Evolutionary conservation across 2,113 vertebrate species (phyloP).

Genomic region (Apodemus sylvaticus): DNA sequence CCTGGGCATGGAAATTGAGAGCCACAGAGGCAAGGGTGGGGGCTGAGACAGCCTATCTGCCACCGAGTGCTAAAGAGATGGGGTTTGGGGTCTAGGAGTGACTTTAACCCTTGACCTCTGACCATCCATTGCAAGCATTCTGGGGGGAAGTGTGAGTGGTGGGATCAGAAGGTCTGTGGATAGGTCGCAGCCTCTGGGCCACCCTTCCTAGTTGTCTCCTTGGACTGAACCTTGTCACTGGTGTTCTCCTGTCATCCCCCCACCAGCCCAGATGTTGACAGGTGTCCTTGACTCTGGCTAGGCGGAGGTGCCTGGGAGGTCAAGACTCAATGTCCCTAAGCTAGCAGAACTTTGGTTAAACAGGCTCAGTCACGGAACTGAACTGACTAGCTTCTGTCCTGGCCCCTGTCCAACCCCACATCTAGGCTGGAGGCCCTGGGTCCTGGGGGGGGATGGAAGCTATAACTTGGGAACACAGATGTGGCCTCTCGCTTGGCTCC

Average conservation of each 20-base stretch:
- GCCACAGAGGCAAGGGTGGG: not conserved
- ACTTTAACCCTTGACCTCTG: not conserved
- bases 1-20: not conserved
- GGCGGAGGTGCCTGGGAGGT: not conserved
- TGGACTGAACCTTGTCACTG: not conserved
- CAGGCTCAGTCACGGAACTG: not conserved
- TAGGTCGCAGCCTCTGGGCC: not conserved
- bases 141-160: not conserved
- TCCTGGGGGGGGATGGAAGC: not conserved
- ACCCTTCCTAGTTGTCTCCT: rapidly evolving
- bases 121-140: not conserved
- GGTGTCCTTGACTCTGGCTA: not conserved
- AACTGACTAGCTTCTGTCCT: not conserved
- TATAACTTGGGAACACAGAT: not conserved
- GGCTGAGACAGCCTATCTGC: not conserved
- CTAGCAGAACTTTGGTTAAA: not conserved
- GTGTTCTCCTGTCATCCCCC: not conserved
- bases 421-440: not conserved
- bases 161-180: not conserved
- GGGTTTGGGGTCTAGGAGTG: not conserved
- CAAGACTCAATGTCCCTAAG: not conserved
- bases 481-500: not conserved
- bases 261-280: not conserved
- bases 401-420: too few relatives aligned
- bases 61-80: not conserved